Evolutionary conservation across 2,113 vertebrate species (phyloP), one percentile per base, ranked within the genome.

Genomic region (Thymallus thymallus): DNA sequence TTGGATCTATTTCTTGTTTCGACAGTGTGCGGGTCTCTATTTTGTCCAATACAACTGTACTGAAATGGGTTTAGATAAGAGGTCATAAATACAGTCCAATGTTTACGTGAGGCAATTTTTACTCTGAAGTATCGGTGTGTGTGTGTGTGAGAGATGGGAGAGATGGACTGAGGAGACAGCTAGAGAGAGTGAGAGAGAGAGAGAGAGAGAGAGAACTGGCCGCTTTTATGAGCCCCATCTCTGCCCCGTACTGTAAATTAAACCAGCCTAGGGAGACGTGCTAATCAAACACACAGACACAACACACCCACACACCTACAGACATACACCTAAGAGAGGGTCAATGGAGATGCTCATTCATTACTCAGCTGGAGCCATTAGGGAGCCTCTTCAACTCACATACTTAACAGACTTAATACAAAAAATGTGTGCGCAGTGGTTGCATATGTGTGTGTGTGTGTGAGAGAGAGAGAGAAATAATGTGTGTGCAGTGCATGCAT

Each of bases 381-480:
- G 56, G 61, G 75, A 35, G 55, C 72, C 81, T 78, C 74, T 85
- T 85, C 81, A 77, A 74, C 76, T 83, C 80, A 82, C 83, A 72
- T 83, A 73, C 69, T 77, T 80, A 73, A 84, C 75, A 65, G 77
- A 76, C 78, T 84, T 64, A 76, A 68, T 70, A 73, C 75, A 71
- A 32, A 72, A 22, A 14, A 20, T 41, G 65, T 68, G 65, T 46
- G 32, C n/a, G 3, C 51, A 45, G 32, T 68, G 65, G 32, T 2
- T 32, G 18, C 35, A n/a, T n/a, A 18, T 32, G n/a, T n/a, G n/a
- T n/a, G 29, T 16, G 26, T 18, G 32, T 35, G 30, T 35, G 13
- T 35, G 65, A n/a, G 65, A 7, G 29, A 10, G 32, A 9, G 32
- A 35, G 32, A 35, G 32, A 35, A 7, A 35, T 6, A 35, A 35